Percentiles rank a stretch among this genome's conserved stretches.
phyloP scores from a whole-genome alignment of 2,888 invertebrate species.

The Drosophila monieri region DNA sequence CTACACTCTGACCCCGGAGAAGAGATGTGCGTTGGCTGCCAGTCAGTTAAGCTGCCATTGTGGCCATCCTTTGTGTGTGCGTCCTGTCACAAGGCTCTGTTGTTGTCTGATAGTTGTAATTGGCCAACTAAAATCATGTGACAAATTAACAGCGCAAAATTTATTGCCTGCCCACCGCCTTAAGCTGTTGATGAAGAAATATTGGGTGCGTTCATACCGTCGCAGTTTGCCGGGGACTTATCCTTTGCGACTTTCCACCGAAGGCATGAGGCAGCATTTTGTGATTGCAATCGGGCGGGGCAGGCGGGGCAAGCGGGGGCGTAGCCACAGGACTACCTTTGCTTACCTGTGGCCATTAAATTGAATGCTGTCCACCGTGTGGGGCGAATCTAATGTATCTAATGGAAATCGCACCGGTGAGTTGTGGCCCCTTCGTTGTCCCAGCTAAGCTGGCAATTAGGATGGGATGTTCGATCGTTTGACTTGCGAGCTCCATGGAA shows the following conservation, averaged over 20 bases:
- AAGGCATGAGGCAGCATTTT: conserved; percentile 67
- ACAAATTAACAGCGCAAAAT: conserved; percentile 81
- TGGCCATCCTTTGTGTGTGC: conserved; percentile 52
- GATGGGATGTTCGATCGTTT: conserved; percentile 18
- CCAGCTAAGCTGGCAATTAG: conserved; percentile 36
- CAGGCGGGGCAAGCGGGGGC: neutral
- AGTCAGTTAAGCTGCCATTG: conserved; percentile 64
- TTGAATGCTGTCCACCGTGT: conserved; percentile 22
- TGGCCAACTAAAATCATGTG: conserved; percentile 81
- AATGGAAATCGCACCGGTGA: conserved; percentile 37
- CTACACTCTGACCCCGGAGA: conserved; percentile 56
- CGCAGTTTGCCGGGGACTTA: conserved; percentile 25
- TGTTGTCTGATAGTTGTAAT: conserved; percentile 76
- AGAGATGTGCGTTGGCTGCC: conserved; percentile 11
- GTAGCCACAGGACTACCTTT: conserved; percentile 25
- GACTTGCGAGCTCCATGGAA: conserved; percentile 4
- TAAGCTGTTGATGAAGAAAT: conserved; percentile 79
- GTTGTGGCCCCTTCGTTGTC: conserved; percentile 25
- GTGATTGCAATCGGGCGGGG: conserved; percentile 50
- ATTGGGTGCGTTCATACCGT: conserved; percentile 59
- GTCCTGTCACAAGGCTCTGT: conserved; percentile 47
- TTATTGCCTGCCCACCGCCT: conserved; percentile 79
- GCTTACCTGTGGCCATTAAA: conserved; percentile 48
- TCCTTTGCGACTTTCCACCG: conserved; percentile 19
- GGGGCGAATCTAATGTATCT: conserved; percentile 27